These are phyloP conservation scores for Lithobius niger DNA, from an alignment of 1,140 invertebrate species.

Conservation along the genomic window DNA sequence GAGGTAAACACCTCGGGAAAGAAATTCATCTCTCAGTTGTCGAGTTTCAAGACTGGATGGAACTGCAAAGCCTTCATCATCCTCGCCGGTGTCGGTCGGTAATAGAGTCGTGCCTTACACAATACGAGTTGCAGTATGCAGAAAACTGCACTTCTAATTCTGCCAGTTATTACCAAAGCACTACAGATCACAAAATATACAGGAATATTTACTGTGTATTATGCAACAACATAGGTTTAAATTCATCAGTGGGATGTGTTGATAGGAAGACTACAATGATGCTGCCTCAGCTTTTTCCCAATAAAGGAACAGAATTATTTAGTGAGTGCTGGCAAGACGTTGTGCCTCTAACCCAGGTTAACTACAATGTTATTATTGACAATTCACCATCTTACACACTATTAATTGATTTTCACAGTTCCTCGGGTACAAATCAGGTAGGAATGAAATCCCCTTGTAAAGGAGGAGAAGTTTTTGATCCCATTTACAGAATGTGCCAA, in stretches of 20 bases:
- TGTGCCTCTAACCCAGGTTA: not conserved
- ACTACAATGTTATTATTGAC: not conserved
- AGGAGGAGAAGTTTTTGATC: constrained; percentile 22
- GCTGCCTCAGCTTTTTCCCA: no score
- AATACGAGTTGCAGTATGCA: not conserved
- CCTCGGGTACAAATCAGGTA: constrained; percentile 16
- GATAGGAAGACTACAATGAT: no score
- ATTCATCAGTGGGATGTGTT: not conserved
- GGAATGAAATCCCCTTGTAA: constrained; percentile 15
- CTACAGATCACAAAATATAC: constrained; percentile 16
- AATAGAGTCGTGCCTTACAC: not conserved
- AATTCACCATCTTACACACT: constrained; percentile 12
- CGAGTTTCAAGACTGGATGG: not conserved
- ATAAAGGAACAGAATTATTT: no score
- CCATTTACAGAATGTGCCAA: constrained; percentile 20
- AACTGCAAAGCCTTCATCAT: not conserved
- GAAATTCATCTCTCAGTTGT: not conserved
- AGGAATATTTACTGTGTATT: constrained; percentile 32
- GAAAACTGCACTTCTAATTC: not conserved
- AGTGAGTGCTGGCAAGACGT: no score
- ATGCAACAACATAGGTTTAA: constrained; percentile 21
- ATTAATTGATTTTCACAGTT: constrained; percentile 22
- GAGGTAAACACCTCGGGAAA: not conserved
- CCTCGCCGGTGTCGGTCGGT: not conserved
- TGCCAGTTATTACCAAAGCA: not conserved